These are phyloP conservation scores for Acholoe squamosa DNA, from an alignment of 2,888 invertebrate species.

Conservation along the genomic window DNA sequence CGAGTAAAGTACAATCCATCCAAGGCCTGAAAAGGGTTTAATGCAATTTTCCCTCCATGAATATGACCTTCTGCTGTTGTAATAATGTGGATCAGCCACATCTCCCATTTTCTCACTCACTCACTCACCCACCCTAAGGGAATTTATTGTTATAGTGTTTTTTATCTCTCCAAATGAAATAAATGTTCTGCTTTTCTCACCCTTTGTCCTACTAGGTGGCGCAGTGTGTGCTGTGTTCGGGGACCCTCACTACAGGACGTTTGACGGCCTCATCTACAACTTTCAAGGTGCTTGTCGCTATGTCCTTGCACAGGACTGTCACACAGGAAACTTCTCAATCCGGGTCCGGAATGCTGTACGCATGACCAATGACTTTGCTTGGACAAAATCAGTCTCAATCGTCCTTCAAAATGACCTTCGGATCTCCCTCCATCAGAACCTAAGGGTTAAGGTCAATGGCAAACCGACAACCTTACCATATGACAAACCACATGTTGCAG, in stretches of 20 bases:
- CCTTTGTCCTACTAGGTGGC: conserved; percentile 86
- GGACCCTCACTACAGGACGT: conserved; percentile 96
- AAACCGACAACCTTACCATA: conserved; percentile 65
- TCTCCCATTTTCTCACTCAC: no score
- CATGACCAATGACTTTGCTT: conserved; percentile 91
- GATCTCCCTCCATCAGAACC: conserved; percentile 89
- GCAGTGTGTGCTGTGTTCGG: conserved; percentile 97
- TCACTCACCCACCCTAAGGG: no score
- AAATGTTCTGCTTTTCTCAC: no score
- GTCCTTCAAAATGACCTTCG: conserved; percentile 85
- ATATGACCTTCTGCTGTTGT: no score
- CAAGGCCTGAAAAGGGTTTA: no score
- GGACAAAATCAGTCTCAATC: conserved; percentile 91
- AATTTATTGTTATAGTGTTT: no score
- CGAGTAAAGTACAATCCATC: no score
- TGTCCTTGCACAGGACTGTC: conserved; percentile 92
- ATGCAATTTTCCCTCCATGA: no score
- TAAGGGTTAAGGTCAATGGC: conserved; percentile 92
- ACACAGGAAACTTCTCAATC: conserved; percentile 89
- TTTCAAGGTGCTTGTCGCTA: conserved; percentile 93
- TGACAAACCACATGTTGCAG: conserved; percentile 18
- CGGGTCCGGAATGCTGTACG: conserved; percentile 94
- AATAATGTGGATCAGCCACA: no score
- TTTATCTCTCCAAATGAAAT: no score
- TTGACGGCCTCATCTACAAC: conserved; percentile 96